Evolutionary conservation across 1,140 invertebrate genomes (phyloP), one percentile per base, ranked within the genome.

Genomic region (Ostrea edulis): DNA sequence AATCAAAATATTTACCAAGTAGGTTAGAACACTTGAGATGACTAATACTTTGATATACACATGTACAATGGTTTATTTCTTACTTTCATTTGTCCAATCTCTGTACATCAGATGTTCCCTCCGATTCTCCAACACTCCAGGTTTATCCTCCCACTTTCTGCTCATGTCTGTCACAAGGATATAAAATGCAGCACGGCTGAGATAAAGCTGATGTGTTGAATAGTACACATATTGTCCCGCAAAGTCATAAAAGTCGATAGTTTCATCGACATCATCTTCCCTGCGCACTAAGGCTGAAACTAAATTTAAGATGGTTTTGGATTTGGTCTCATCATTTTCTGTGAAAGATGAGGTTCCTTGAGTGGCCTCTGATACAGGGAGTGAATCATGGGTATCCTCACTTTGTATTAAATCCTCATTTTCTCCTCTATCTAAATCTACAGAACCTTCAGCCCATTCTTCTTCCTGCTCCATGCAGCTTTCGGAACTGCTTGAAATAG

Each of bases 111-210:
- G 17, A 5, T 62, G 17, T n/a, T n/a, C 55, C 17, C 14, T 17
- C 17, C 20, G 55, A n/a, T 62, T 17, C 55, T 62, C 55, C 55
- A 17, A n/a, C 7, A 20, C 12, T 5, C n/a, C n/a, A n/a, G 55
- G 17, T 62, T 62, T 62, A 20, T 62, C 55, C 14, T 17, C n/a
- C 55, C 55, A 62, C 17, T n/a, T 17, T 62, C n/a, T 62, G 4
- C 55, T 62, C 55, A 62, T 62, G 55, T 62, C 55, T 62, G 55
- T 62, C n/a, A 62, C 55, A 3, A 62, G 55, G n/a, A 62, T 62
- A 62, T 62, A 62, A 62, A 62, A 62, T n/a, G 55, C 55, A 62
- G 17, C n/a, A 62, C 55, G 55, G 14, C 55, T 17, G 17, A 62
- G 55, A 62, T 62, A 62, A 20, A 62, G 17, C 55, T 62, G 55